Conservation (phyloP, 1,140 invertebrate genomes). For the Drosophila persimilis region DNA sequence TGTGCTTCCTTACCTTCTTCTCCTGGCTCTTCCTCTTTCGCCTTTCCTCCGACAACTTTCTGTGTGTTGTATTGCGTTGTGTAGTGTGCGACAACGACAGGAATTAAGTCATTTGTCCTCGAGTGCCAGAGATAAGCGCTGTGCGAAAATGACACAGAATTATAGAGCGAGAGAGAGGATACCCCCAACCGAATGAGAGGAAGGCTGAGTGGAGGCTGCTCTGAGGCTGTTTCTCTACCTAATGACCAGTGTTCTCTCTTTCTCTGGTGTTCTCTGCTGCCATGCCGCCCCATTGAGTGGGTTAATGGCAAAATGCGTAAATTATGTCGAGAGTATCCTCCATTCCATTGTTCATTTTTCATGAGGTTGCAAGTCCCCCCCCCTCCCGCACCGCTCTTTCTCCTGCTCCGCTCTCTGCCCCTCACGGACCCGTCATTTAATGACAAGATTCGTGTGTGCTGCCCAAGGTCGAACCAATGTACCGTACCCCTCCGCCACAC, state of each 20-base stretch:
- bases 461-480: constrained; percentile 54
- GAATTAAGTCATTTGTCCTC: constrained; percentile 81
- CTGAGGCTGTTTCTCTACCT: constrained; percentile 15
- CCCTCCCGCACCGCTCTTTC: no score
- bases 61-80: constrained; percentile 37
- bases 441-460: constrained; percentile 58
- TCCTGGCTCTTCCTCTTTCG: not conserved
- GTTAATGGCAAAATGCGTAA: constrained; percentile 81
- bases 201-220: constrained; percentile 13
- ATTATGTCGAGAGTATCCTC: constrained; percentile 69
- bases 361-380: not conserved
- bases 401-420: constrained; percentile 9
- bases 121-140: constrained; percentile 69
- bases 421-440: constrained; percentile 34
- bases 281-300: constrained; percentile 51
- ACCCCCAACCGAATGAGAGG: not conserved
- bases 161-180: not conserved
- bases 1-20: not conserved
- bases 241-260: constrained; percentile 33
- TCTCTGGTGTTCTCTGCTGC: constrained; percentile 10
- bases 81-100: constrained; percentile 56
- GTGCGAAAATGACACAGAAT: constrained; percentile 5
- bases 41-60: constrained; percentile 45
- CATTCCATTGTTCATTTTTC: constrained; percentile 53
- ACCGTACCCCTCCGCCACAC: constrained; percentile 41